These are phyloP conservation scores for Drosophila grimshawi DNA, from an alignment of 1,140 invertebrate genomes.

Conservation along the genomic window DNA sequence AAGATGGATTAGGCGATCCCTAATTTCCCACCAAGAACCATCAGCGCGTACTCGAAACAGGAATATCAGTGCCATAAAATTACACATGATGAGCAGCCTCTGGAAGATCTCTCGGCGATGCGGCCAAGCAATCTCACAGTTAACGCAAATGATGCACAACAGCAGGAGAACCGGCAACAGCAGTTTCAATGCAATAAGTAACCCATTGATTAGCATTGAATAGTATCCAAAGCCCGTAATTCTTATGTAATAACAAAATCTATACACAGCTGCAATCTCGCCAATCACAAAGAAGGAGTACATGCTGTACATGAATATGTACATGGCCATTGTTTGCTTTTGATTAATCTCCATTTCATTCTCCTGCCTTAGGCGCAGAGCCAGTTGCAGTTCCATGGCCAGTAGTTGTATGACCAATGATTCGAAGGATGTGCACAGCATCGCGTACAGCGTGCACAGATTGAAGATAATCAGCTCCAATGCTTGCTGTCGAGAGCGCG, in stretches of 20 bases:
- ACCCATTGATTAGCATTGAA: neutral
- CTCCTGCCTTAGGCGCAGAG: constrained; percentile 28
- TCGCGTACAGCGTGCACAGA: constrained; percentile 45
- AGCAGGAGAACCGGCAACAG: constrained; percentile 44
- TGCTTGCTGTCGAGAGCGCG: neutral
- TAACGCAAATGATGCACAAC: constrained; percentile 40
- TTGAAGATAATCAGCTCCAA: constrained; percentile 36
- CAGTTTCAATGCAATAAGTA: constrained; percentile 43
- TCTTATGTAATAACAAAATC: constrained; percentile 5
- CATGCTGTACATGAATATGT: constrained; percentile 54
- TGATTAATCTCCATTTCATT: neutral
- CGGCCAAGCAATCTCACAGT: neutral
- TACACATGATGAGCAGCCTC: constrained; percentile 41
- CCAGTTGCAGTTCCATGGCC: constrained; percentile 44
- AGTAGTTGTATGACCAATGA: constrained; percentile 51
- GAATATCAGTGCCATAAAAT: constrained; percentile 34
- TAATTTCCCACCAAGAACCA: constrained; percentile 17
- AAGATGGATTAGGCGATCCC: constrained; percentile 14
- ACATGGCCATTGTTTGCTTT: constrained; percentile 4
- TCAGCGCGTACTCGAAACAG: constrained; percentile 17
- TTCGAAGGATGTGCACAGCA: constrained; percentile 57
- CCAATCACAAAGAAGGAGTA: constrained; percentile 53
- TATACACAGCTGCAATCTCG: constrained; percentile 25
- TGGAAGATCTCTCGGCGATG: constrained; percentile 38
- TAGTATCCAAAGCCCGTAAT: constrained; percentile 34